Evolutionary conservation across 2,113 vertebrate species (phyloP).

Genomic region (Oncorhynchus tshawytscha): DNA sequence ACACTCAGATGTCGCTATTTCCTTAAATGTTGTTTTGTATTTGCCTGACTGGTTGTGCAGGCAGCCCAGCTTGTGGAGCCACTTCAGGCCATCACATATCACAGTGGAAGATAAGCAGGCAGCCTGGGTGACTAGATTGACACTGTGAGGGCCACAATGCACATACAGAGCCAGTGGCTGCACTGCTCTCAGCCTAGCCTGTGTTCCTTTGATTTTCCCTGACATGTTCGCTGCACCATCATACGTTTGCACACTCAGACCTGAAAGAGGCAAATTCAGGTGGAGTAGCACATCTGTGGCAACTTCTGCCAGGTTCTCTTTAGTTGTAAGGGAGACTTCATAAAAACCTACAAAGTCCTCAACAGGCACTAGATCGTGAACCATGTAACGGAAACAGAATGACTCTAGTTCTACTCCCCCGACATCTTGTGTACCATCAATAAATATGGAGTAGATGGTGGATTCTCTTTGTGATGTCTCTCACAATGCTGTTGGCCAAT

Average conservation of each 20-base stretch:
- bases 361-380: constrained; percentile 10
- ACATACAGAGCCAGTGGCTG: constrained; percentile 3
- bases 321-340: constrained; percentile 12
- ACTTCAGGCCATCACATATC: not conserved
- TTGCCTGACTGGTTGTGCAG: constrained; percentile 1
- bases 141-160: constrained; percentile 11
- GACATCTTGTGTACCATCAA: constrained; percentile 8
- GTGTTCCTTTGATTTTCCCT: not conserved
- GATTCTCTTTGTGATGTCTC: not conserved
- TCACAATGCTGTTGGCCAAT: not conserved
- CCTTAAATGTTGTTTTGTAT: constrained; percentile 3
- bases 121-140: constrained; percentile 4
- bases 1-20: not conserved
- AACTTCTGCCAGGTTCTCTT: constrained; percentile 11
- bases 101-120: not conserved
- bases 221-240: not conserved
- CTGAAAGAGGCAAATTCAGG: constrained; percentile 6
- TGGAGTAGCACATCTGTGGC: constrained; percentile 16
- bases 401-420: constrained; percentile 17
- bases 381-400: constrained; percentile 16
- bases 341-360: constrained; percentile 28
- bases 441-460: constrained; percentile 1
- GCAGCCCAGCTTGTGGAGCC: not conserved
- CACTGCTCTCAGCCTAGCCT: constrained; percentile 4
- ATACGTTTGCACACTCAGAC: constrained; percentile 17